Evolutionary conservation across 1,140 invertebrate species (phyloP), one percentile per base, ranked within the genome.

Genomic region (Drosophila persimilis): DNA sequence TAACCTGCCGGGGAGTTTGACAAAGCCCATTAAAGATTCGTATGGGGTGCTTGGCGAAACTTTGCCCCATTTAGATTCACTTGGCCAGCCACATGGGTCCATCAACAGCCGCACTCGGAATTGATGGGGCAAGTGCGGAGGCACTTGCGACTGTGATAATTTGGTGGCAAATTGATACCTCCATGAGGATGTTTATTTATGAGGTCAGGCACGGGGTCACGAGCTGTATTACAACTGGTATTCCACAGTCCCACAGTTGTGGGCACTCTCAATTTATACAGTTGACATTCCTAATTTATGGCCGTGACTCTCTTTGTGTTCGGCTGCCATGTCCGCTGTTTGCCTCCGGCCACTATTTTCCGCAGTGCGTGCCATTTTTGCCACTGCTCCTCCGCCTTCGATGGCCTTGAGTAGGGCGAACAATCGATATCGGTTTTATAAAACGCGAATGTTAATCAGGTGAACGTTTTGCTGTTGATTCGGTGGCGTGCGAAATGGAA

Each of bases 11-110:
- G 11, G 48, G 48, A 56, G 65, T 63, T 29, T 17, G 24, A 69
- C 65, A 73, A 72, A 29, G 67, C 72, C 67, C 58, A 55, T 72
- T 73, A 63, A 73, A 73, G 55, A 41, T 24, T 55, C 44, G 55
- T 55, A 51, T 45, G 43, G 13, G 43, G 15, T 7, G 66, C 24
- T 50, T 35, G 17, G 20, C 11, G 26, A 56, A 74, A 65, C 53
- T 74, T 74, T 71, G 58, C 45, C 47, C 71, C 60, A 74, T 52
- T 50, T 39, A 48, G 69, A 63, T 52, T 73, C 67, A 73, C 70
- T 63, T 63, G 56, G 26, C 44, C 15, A 65, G 55, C 43, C 50
- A 67, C 63, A 59, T 67, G 29, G 54, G 67, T 53, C 43, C 63
- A 69, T 54, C 58, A 43, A 29, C 22, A 48, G 54, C 29, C 20